Evolutionary conservation across 1,140 invertebrate genomes (phyloP).

Genomic region (Neelides sp.): DNA sequence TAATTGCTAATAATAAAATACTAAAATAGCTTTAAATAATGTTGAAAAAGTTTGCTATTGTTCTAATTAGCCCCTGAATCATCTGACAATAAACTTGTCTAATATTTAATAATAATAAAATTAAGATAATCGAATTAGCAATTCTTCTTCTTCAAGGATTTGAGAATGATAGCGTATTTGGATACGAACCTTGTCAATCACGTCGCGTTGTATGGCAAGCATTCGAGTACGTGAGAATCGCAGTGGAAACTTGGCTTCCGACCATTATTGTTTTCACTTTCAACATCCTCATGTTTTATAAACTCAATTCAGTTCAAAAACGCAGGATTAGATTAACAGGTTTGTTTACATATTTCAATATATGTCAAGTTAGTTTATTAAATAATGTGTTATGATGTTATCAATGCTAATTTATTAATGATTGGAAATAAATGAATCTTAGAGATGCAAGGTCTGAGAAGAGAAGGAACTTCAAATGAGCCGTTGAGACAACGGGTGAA

Average conservation of each 20-base stretch:
- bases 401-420: too few species aligned
- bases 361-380: too few species aligned
- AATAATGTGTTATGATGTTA: too few species aligned
- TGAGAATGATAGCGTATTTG: slow-evolving; percentile 37
- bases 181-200: slow-evolving; percentile 35
- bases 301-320: slow-evolving; percentile 15
- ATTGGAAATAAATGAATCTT: not conserved
- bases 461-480: not conserved
- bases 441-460: not conserved
- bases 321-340: slow-evolving; percentile 22
- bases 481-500: slow-evolving; percentile 2
- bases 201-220: slow-evolving; percentile 33
- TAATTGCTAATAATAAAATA: too few species aligned
- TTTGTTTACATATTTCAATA: slow-evolving; percentile 5
- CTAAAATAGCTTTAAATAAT: too few species aligned
- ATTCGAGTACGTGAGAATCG: slow-evolving; percentile 35
- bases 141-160: slow-evolving; percentile 32
- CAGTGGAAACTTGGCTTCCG: slow-evolving; percentile 36
- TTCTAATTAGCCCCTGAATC: too few species aligned
- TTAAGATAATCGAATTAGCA: not conserved
- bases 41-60: too few species aligned
- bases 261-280: slow-evolving; percentile 35
- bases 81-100: too few species aligned
- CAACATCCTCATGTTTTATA: slow-evolving; percentile 34
- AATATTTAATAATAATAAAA: too few species aligned